These are phyloP conservation scores for Archocentrus centrarchus DNA, from an alignment of 2,113 vertebrate species.

Conservation along the genomic window DNA sequence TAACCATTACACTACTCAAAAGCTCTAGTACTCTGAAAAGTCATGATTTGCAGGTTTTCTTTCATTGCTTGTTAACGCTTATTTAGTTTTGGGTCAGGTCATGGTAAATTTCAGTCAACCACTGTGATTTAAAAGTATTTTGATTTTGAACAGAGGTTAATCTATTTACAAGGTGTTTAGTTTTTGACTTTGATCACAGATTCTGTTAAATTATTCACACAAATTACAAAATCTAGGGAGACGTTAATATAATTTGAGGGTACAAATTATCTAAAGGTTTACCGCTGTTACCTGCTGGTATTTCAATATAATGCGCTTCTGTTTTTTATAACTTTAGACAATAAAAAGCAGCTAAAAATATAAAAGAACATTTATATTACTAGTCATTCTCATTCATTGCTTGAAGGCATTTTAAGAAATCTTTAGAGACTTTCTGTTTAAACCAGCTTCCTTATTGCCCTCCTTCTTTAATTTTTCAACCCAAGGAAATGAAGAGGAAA, in stretches of 20 bases:
- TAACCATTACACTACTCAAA: neutral
- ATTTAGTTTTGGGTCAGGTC: neutral
- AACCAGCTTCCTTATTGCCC: constrained; percentile 54
- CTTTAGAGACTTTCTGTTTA: constrained; percentile 47
- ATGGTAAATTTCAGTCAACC: neutral
- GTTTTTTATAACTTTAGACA: constrained; percentile 53
- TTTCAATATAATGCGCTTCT: constrained; percentile 22
- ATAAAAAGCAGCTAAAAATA: constrained; percentile 58
- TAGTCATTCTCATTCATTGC: constrained; percentile 42
- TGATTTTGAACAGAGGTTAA: neutral
- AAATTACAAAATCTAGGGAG: neutral
- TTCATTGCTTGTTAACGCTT: neutral
- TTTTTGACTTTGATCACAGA: neutral
- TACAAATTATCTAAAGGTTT: constrained; percentile 30
- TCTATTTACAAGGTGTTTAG: neutral
- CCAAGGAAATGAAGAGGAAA: constrained; percentile 49
- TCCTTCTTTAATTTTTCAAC: constrained; percentile 59
- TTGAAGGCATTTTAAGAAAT: constrained; percentile 53
- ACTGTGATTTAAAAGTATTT: neutral
- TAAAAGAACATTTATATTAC: constrained; percentile 44
- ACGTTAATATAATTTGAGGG: neutral
- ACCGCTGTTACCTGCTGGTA: constrained; percentile 10
- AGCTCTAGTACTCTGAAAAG: neutral
- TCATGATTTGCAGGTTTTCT: neutral
- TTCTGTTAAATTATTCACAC: constrained; percentile 11